Evolutionary conservation across 2,888 invertebrate genomes (phyloP), one percentile per base, ranked within the genome.

Genomic region (Drosophila acutilabella): DNA sequence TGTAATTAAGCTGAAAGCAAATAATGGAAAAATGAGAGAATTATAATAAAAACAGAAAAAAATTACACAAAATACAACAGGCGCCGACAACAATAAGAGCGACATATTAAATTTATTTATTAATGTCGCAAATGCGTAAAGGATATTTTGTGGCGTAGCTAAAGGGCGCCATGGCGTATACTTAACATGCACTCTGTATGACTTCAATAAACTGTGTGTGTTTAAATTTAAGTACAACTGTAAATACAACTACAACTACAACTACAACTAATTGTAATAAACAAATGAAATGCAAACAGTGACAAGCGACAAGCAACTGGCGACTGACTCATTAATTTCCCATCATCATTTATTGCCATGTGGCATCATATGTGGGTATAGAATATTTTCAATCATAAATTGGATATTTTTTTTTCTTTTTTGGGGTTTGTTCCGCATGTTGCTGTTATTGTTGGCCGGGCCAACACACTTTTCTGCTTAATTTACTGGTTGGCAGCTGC

Each of bases 381-480:
- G 64, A 74, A 73, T 76, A 66, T 69, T 71, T 79, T 81, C 62
- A 53, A 61, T 64, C 66, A 74, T 84, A 47, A 62, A n/a, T n/a
- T n/a, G n/a, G n/a, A n/a, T n/a, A n/a, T n/a, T n/a, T n/a, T n/a
- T n/a, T n/a, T n/a, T n/a, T n/a, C n/a, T n/a, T n/a, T n/a, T n/a
- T n/a, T n/a, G n/a, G n/a, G n/a, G n/a, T n/a, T n/a, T n/a, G n/a
- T n/a, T n/a, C 44, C 50, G 41, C 60, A 56, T 57, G 56, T 50
- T 38, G 51, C 52, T 64, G 61, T 79, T 78, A 64, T 79, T 75
- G 76, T 72, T 76, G 76, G 59, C 30, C 72, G 64, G 33, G 67
- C 66, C 74, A 87, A 69, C 81, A 82, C 78, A 86, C 78, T 89
- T 90, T 90, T 88, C 83, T 83, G 84, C 90, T 89, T 88, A 91